Percentiles rank a stretch among this genome's conserved stretches.
Evolutionary conservation across 1,140 invertebrate genomes (phyloP).

Genomic region (Telenomus remus): DNA sequence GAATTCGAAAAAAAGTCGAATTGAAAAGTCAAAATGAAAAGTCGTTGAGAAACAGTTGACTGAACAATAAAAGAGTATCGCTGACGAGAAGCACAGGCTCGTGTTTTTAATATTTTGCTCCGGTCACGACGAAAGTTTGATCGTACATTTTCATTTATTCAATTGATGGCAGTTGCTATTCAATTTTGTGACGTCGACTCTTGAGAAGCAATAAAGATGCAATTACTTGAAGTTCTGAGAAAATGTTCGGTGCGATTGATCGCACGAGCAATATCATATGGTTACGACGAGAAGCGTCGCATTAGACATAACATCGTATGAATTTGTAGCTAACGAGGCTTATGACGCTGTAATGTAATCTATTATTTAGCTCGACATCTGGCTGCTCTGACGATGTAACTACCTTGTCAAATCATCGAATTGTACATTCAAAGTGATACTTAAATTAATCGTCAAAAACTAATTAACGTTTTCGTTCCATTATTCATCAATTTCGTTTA

Average conservation of each 20-base stretch:
- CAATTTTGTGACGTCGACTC: background rate
- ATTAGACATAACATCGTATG: conserved; percentile 22
- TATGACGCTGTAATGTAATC: conserved; percentile 33
- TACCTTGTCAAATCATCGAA: conserved; percentile 8
- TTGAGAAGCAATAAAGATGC: too few relatives aligned
- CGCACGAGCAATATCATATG: background rate
- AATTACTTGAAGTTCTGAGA: background rate
- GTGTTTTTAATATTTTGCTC: too few relatives aligned
- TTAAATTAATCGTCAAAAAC: background rate
- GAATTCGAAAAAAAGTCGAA: too few relatives aligned
- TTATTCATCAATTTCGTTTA: too few relatives aligned
- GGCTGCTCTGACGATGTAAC: conserved; percentile 12
- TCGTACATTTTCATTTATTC: background rate
- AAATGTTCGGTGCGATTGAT: background rate
- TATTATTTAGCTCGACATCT: conserved; percentile 32
- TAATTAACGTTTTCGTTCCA: background rate
- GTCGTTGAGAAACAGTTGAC: too few relatives aligned
- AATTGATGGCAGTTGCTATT: background rate
- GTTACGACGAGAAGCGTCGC: conserved; percentile 7
- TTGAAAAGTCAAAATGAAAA: too few relatives aligned
- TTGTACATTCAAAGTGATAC: background rate
- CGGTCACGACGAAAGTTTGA: too few relatives aligned
- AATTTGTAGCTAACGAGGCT: conserved; percentile 32
- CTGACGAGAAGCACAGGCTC: too few relatives aligned
- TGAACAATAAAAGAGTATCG: too few relatives aligned